Evolutionary conservation across 2,113 vertebrate species (phyloP), one percentile per base, ranked within the genome.

Genomic region (Mirounga angustirostris): DNA sequence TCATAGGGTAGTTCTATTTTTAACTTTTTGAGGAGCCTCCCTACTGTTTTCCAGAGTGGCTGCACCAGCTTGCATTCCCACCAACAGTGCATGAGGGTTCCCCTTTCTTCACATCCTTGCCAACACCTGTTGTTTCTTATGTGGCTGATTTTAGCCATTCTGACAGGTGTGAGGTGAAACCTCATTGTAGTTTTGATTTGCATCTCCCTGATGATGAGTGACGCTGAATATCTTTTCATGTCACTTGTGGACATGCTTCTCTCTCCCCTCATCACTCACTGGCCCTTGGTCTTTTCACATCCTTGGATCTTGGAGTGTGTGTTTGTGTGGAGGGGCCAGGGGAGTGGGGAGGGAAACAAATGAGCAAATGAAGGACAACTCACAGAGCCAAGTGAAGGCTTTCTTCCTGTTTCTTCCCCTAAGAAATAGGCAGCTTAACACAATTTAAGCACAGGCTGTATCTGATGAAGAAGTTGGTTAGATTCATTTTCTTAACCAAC

Each of bases 401-500:
- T 84, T 63, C 21, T 10, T 54, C 61, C 43, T 56, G 16, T 28
- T 88, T 97, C 76, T 71, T 14, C 63, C 8, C 95, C 94, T 97
- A 96, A 98, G 95, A 80, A 96, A 36, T 40, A 6, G 96, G 96
- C 89, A 73, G 76, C 82, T 91, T 89, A 81, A 28, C 95, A 46
- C n/a, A 91, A 97, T 94, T 96, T 95, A 96, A 86, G 96, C 79
- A 82, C 65, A 73, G 97, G 91, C 89, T 92, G 36, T 89, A 92
- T 97, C 94, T 96, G 83, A 96, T 28, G 21, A 96, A 87, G 83
- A 96, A 96, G 81, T 82, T 89, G 26, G 78, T 95, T 76, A 90
- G 96, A 98, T 97, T 98, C 97, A 97, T 98, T 98, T 98, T 98
- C 96, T 95, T 95, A 89, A 97, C 89, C 97, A 98, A 69, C 82